Percentiles rank a stretch among this genome's conserved stretches.
Conservation (phyloP, 2,113 vertebrate species). For the Syngnathoides biaculeatus region DNA sequence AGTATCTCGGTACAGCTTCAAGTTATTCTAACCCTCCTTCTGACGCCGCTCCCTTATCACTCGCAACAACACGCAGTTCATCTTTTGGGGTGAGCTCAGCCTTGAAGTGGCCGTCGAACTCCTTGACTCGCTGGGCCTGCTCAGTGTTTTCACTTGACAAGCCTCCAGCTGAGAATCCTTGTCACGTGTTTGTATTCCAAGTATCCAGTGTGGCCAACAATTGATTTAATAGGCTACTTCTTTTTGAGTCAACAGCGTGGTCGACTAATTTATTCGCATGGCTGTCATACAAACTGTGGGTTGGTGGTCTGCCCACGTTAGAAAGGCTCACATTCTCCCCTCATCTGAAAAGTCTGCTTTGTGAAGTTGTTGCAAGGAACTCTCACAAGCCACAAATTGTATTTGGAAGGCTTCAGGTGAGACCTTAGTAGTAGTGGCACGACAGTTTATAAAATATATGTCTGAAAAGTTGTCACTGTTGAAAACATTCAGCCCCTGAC, state of each 20-base stretch:
- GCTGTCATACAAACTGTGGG: constrained; percentile 9
- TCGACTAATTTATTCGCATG: constrained; percentile 1
- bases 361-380: background rate
- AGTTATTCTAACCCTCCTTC: constrained; percentile 31
- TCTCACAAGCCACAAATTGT: constrained; percentile 22
- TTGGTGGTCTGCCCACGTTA: constrained; percentile 29
- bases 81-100: constrained; percentile 6
- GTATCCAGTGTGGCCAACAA: background rate
- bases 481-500: no score
- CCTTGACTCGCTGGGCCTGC: constrained; percentile 26
- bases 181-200: background rate
- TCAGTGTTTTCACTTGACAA: constrained; percentile 46
- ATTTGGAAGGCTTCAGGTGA: constrained; percentile 32
- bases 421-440: constrained; percentile 19
- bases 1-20: constrained; percentile 44
- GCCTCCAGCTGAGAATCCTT: background rate
- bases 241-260: constrained; percentile 5
- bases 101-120: constrained; percentile 8
- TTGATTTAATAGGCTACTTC: constrained; percentile 4
- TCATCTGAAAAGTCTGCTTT: constrained; percentile 28
- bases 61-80: constrained; percentile 13
- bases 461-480: background rate
- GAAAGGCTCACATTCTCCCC: constrained; percentile 43
- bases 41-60: constrained; percentile 28
- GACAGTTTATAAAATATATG: constrained; percentile 18